A percentile compares a stretch with the other conserved stretches of the same genome.
phyloP scores from a whole-genome alignment of 1,140 invertebrate genomes.

The Vanessa tameamea region DNA sequence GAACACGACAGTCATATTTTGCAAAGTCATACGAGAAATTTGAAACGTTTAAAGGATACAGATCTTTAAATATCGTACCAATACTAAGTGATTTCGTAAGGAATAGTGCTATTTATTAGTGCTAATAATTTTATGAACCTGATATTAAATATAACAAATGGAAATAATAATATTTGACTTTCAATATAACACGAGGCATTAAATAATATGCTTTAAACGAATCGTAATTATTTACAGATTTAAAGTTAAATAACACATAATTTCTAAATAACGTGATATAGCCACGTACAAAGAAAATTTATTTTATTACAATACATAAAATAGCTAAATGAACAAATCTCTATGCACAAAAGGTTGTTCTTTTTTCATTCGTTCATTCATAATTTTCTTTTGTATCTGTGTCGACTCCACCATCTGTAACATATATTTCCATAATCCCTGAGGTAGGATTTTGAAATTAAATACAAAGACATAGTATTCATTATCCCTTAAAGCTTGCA shows the following conservation, averaged over 20 bases:
- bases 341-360: slow-evolving; percentile 4
- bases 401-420: slow-evolving; percentile 7
- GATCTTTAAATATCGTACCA: too few species aligned
- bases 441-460: neutral
- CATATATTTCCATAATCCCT: neutral
- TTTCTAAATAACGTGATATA: neutral
- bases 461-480: neutral
- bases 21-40: too few species aligned
- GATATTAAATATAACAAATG: too few species aligned
- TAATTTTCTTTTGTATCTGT: slow-evolving; percentile 14
- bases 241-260: neutral
- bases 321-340: neutral
- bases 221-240: too few species aligned
- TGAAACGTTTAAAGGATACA: too few species aligned
- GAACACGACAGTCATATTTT: too few species aligned
- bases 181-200: too few species aligned
- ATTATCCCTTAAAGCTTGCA: slow-evolving; percentile 1
- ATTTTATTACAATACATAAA: slow-evolving; percentile 3
- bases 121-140: too few species aligned
- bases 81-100: too few species aligned
- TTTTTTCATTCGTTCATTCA: slow-evolving; percentile 10
- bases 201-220: too few species aligned
- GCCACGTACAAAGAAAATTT: neutral
- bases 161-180: too few species aligned
- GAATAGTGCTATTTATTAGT: too few species aligned